Evolutionary conservation across 2,113 vertebrate species (phyloP).

Genomic region (Epinephelus lanceolatus): DNA sequence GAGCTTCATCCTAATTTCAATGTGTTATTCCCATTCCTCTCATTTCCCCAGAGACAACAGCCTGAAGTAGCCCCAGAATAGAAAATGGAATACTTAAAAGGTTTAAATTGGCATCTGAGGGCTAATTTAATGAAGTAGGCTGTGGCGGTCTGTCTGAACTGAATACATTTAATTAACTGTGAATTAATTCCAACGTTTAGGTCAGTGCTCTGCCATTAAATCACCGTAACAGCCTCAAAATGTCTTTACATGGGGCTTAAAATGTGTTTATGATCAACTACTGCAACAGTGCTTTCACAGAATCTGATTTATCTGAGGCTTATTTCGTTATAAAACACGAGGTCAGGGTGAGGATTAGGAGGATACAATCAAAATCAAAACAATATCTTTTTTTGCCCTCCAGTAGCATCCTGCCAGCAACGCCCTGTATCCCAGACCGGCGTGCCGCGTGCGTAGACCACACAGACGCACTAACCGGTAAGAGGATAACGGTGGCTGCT

Average conservation of each 20-base stretch:
- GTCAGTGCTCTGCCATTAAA: neutral
- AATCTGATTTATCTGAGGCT: neutral
- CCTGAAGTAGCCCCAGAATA: neutral
- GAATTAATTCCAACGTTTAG: constrained; percentile 17
- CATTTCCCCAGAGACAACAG: neutral
- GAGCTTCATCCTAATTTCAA: neutral
- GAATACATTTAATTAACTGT: constrained; percentile 24
- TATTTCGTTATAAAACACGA: neutral
- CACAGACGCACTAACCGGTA: constrained; percentile 70
- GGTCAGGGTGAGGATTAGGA: constrained; percentile 1
- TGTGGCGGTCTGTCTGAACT: neutral
- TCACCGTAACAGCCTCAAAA: neutral
- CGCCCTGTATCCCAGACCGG: constrained; percentile 78
- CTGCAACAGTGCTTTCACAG: neutral
- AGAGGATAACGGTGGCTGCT: constrained; percentile 62
- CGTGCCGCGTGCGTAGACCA: constrained; percentile 70
- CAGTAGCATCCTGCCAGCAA: constrained; percentile 73
- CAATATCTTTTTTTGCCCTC: neutral
- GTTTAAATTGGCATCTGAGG: constrained; percentile 1
- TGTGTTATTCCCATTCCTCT: constrained; percentile 4
- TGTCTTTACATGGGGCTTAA: neutral
- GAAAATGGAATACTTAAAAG: constrained; percentile 5
- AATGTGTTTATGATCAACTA: neutral
- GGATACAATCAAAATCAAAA: constrained; percentile 25
- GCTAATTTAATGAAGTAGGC: constrained; percentile 14